Evolutionary conservation across 2,888 invertebrate genomes (phyloP).

Genomic region (Eupithecia exiguata): DNA sequence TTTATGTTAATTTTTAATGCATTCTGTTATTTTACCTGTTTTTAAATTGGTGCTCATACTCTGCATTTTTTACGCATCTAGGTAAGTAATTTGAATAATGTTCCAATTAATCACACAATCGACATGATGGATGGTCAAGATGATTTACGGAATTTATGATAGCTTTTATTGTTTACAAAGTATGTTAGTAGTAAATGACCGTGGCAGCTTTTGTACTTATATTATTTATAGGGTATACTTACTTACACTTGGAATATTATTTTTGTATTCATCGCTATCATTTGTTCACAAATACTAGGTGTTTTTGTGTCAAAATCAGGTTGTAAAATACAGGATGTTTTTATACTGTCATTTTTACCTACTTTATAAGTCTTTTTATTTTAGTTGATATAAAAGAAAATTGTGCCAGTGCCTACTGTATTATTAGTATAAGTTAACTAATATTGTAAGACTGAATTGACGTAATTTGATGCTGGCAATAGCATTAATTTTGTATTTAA

Average conservation of each 20-base stretch:
- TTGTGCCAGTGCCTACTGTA: conserved; percentile 80
- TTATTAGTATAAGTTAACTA: conserved; percentile 68
- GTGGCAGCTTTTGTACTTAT: conserved; percentile 9
- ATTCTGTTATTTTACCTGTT: conserved; percentile 12
- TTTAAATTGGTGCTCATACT: conserved; percentile 37
- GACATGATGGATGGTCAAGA: neutral
- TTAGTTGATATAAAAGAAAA: conserved; percentile 55
- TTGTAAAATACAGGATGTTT: conserved; percentile 58
- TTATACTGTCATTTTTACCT: conserved; percentile 44
- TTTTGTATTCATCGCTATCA: neutral
- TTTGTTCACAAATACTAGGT: neutral
- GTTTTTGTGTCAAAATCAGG: conserved; percentile 44
- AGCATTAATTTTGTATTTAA: conserved; percentile 57
- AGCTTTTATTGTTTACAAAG: neutral
- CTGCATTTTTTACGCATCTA: neutral
- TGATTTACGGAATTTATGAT: neutral
- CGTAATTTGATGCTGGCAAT: conserved; percentile 68
- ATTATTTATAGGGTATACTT: neutral
- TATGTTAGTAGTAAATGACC: neutral
- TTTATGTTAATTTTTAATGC: conserved; percentile 23
- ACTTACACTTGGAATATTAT: neutral
- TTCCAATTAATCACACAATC: neutral
- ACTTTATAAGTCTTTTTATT: conserved; percentile 50
- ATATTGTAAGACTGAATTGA: conserved; percentile 76
- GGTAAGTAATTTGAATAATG: neutral